Conservation (phyloP, 1,140 invertebrate genomes). For the Hypsibius dujardini region DNA sequence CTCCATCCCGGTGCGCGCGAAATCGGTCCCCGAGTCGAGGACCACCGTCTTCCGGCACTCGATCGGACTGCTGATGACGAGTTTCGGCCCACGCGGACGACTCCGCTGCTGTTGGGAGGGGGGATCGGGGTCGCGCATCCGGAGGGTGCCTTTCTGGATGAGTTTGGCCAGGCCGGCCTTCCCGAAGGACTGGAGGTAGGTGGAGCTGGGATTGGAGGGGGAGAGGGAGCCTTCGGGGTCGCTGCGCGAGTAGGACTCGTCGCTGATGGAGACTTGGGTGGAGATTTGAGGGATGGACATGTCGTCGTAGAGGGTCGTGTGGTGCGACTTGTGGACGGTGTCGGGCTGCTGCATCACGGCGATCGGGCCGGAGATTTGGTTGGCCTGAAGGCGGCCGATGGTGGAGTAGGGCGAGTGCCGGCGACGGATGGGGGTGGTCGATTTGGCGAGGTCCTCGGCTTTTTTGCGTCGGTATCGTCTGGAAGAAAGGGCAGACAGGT, state of each 20-base stretch:
- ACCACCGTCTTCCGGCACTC: slow-evolving; percentile 16
- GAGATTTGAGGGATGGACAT: background rate
- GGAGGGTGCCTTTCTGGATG: background rate
- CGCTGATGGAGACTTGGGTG: slow-evolving; percentile 2
- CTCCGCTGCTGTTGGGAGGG: background rate
- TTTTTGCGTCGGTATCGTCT: slow-evolving; percentile 3
- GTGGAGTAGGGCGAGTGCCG: background rate
- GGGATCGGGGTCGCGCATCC: background rate
- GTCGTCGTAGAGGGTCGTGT: background rate
- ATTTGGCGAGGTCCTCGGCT: background rate
- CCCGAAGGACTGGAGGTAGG: slow-evolving; percentile 4
- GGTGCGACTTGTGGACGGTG: background rate
- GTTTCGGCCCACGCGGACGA: background rate
- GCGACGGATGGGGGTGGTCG: background rate
- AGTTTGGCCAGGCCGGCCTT: slow-evolving; percentile 8
- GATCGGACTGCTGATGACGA: slow-evolving; percentile 11
- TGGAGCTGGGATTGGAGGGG: background rate
- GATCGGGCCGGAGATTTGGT: slow-evolving; percentile 10
- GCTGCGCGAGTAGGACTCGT: background rate
- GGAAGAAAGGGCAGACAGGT: background rate
- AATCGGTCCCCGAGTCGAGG: background rate
- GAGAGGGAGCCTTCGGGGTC: background rate
- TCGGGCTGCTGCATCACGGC: background rate
- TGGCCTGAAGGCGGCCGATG: background rate
- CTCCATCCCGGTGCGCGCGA: background rate